Evolutionary conservation across 2,797 vertebrate species (phyloP).

Genomic region (Poliocrania exsul): DNA sequence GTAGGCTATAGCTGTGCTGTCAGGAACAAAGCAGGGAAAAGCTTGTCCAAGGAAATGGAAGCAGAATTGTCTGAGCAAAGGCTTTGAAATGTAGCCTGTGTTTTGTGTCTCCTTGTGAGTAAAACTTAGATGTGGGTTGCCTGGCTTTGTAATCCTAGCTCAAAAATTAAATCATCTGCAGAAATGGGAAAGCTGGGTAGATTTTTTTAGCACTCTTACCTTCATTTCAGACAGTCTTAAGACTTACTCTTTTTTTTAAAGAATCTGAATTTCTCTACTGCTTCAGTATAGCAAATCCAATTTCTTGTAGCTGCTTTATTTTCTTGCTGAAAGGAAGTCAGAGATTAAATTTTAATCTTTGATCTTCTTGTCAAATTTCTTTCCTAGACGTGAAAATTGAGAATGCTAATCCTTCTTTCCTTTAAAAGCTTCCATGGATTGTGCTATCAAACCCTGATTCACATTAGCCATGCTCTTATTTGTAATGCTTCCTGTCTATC

Average conservation of each 20-base stretch:
- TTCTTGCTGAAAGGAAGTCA: neutral
- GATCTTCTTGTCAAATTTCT: neutral
- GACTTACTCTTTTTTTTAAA: neutral
- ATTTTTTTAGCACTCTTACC: neutral
- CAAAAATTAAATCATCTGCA: neutral
- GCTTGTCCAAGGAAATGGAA: neutral
- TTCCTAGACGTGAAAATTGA: neutral
- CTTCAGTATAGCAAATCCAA: constrained; percentile 2
- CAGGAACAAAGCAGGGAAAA: neutral
- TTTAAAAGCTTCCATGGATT: neutral
- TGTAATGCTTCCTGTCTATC: neutral
- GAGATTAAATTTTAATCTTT: constrained; percentile 10
- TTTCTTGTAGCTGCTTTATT: constrained; percentile 22
- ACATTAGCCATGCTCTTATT: neutral
- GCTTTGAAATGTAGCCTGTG: neutral
- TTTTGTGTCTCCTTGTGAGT: neutral
- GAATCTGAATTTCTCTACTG: neutral
- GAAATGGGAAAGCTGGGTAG: neutral
- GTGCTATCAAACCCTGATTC: neutral
- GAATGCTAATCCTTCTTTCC: constrained; percentile 7
- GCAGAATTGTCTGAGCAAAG: neutral
- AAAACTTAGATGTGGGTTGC: neutral
- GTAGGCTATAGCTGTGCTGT: neutral
- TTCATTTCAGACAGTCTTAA: neutral
- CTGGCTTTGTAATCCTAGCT: neutral